phyloP scores from a whole-genome alignment of 2,888 invertebrate species.

The Eupelmus urozonus region DNA sequence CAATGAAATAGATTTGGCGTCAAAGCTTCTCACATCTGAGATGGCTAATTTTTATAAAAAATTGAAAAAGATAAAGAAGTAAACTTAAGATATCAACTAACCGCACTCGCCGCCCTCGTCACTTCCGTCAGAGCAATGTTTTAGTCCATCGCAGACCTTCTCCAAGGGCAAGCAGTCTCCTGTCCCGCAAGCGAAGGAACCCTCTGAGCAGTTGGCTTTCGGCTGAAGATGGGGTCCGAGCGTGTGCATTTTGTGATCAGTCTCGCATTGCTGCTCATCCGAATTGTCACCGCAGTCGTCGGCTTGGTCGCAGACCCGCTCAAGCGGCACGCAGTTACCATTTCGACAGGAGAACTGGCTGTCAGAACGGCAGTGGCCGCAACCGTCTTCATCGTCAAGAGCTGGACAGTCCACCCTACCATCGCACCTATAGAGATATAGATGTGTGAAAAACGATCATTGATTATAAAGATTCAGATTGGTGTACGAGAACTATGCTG shows the following conservation, averaged over 20 bases:
- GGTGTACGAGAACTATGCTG: too few species aligned
- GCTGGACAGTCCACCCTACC: conserved; percentile 84
- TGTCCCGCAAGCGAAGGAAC: conserved; percentile 79
- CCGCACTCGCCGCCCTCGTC: conserved; percentile 85
- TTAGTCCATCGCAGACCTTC: conserved; percentile 82
- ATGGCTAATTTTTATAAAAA: too few species aligned
- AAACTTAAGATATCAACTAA: too few species aligned
- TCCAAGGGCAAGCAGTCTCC: conserved; percentile 83
- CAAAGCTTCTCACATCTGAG: too few species aligned
- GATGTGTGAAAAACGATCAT: too few species aligned
- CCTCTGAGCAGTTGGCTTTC: conserved; percentile 71
- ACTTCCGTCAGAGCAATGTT: conserved; percentile 83
- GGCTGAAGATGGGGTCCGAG: conserved; percentile 1
- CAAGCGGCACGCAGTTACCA: conserved; percentile 80
- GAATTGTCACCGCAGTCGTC: conserved; percentile 86
- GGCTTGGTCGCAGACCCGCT: conserved; percentile 81
- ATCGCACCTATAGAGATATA: conserved; percentile 79
- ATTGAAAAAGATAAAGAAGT: too few species aligned
- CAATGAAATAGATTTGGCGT: too few species aligned
- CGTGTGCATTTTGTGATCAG: conserved; percentile 27
- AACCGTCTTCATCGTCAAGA: conserved; percentile 85
- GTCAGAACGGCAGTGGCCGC: conserved; percentile 77
- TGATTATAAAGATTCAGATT: neutral
- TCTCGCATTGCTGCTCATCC: conserved; percentile 81
- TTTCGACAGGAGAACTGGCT: conserved; percentile 81